Evolutionary conservation across 2,113 vertebrate species (phyloP), one percentile per base, ranked within the genome.

Genomic region (Varanus salvator): DNA sequence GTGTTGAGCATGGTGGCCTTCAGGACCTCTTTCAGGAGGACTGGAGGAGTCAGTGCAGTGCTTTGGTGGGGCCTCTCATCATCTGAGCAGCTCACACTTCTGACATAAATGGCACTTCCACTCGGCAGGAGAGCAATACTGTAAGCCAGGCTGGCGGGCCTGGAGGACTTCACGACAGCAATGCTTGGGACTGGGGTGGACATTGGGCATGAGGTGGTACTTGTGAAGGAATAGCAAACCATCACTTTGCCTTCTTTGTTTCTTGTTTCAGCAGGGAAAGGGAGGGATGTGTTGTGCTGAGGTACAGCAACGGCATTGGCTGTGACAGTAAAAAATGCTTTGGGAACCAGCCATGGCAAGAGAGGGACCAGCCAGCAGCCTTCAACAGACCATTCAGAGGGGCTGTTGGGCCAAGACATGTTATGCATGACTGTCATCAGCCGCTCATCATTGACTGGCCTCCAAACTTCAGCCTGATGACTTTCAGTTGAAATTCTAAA

Each of bases 231-330:
- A 97, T 99, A 99, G 97, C 98, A 99, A 93, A 99, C 98, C 83
- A 99, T 98, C 95, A 99, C 98, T 97, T 97, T 91, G 99, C 99
- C 99, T 98, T 99, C 99, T 96, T 99, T 99, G 97, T 98, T 99
- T 74, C 98, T 99, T 0, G 99, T 99, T 91, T 99, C 99, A 25
- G 99, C 98, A 44, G 99, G 99, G 89, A 98, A 95, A 19, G 98
- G 98, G 75, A 99, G 98, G 23, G 98, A 97, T 0, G 98, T 96
- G 0, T 99, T 99, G 96, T 99, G 99, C 97, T 98, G 98, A 85
- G 99, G 95, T 0, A 98, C 97, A 52, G 98, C 98, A 2, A 98
- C 98, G 92, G 99, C 99, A 0, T 99, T 99, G 0, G 99, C 99
- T 0, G 98, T 99, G 74, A 98, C 98, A 0, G 99, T 99, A 87